Base-by-base conservation (phyloP, 2,797 vertebrate genomes). In the Acanthurus leucopareius region DNA sequence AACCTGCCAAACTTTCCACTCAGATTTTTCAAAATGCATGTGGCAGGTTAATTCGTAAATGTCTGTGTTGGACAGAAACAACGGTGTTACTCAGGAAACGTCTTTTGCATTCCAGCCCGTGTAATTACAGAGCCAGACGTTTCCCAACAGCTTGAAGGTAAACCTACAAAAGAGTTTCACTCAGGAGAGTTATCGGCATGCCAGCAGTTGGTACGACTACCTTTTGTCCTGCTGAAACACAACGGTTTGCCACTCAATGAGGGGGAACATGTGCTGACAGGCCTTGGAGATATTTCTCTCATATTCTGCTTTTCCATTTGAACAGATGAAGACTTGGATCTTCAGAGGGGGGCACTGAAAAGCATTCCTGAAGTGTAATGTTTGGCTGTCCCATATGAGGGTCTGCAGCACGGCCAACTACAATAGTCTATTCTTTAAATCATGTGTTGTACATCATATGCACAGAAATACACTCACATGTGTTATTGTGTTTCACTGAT, bases 101-200 rank as follows among this genome's bases (percentile, higher is more conserved):
- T 87, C 56, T 28, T 59, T 80, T 88, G 79, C 87, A 86, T 94
- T 90, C 88, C 81, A 73, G 73, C 75, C 65, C 51, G 81, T 67
- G 69, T 91, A 91, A 93, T 93, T 89, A 90, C 82, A 89, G 85
- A 84, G 75, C 77, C 83, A 88, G 87, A 86, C 75, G 65, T 81
- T 89, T 86, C 77, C 78, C 82, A 85, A 82, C 80, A 82, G 85
- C 79, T 86, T 84, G 73, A 84, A 89, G 76, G 75, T 85, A 69
- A 82, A 80, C 45, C 73, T 51, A 51, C 61, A 77, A 68, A 88
- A 72, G 69, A 64, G 65, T 83, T 35, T 81, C 40, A 64, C 66
- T 70, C 53, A 69, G 38, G 73, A 65, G 82, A 81, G 73, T 69
- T 81, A 77, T 72, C 75, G 59, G 71, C 66, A 42, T 15, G n/a